Base-by-base conservation (phyloP, 1,140 invertebrate genomes). In the Ostrea denselamellosa region DNA sequence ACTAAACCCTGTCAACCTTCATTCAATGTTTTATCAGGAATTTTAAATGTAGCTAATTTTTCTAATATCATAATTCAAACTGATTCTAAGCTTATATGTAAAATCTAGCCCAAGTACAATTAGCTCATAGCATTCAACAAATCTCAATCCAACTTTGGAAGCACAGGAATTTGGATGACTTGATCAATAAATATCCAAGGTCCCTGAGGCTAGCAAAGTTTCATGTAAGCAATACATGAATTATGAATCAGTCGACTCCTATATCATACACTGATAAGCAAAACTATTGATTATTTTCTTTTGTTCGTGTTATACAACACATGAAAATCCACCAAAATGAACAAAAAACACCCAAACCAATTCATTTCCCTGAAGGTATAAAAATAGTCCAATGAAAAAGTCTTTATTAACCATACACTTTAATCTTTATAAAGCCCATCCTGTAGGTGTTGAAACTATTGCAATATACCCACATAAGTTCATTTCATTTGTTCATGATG, bases 41-140 rank as follows among this genome's bases (percentile, higher is more conserved):
- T 77, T 77, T 77, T 34, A n/a, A 34, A 77, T 25, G 68, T 77
- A 77, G 68, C 68, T 77, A 77, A 77, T 77, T 77, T 28, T 34
- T 34, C 68, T 77, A 10, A 77, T 77, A 77, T 77, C 25, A 77
- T 77, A 34, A 28, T 77, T 14, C 68, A 77, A 77, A 77, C 22
- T 77, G 68, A 77, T n/a, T 68, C 10, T 68, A 68, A 9, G 65
- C 22, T 25, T 25, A 12, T 25, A 9, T 28, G 22, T 28, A 25
- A 77, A 77, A 77, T 34, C 68, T 77, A 77, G 68, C 68, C 68
- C 68, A 77, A 14, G 68, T 77, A 28, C 68, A 77, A 77, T 77
- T 77, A 77, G 25, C 68, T 28, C 14, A 22, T 77, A 22, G 25
- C 12, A 34, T 77, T 77, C 28, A 9, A 28, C 68, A 17, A 17